Percentiles rank a stretch among this genome's conserved stretches.
These are phyloP conservation scores for Paratilapia polleni DNA, from an alignment of 2,113 vertebrate species.

Conservation along the genomic window DNA sequence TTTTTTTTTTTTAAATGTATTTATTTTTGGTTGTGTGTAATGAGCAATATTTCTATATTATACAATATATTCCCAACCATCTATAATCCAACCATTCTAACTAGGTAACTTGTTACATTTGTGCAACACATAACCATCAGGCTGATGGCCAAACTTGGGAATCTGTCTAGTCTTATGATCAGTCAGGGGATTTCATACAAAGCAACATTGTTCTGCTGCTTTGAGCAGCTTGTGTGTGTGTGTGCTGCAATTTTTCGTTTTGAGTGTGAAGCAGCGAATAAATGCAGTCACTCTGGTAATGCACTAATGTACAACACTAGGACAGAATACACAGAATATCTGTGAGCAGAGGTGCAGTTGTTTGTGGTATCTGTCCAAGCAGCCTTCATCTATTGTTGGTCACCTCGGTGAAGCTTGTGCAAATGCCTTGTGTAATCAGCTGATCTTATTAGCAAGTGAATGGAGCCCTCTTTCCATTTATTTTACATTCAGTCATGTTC, in stretches of 20 bases:
- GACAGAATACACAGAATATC: background rate
- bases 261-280: background rate
- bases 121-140: background rate
- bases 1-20: no score
- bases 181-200: constrained; percentile 25
- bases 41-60: no score
- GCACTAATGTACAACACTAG: background rate
- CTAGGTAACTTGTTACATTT: background rate
- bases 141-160: background rate
- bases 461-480: constrained; percentile 41
- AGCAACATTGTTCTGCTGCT: constrained; percentile 14
- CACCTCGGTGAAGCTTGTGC: constrained; percentile 70
- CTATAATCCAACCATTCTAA: background rate
- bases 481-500: constrained; percentile 60
- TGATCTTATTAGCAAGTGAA: constrained; percentile 79
- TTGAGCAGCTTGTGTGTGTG: background rate
- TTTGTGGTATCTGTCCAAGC: constrained; percentile 17
- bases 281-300: background rate
- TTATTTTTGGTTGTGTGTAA: no score
- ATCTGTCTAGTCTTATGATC: constrained; percentile 46
- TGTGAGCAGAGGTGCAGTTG: background rate
- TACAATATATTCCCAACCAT: no score
- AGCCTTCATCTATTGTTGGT: constrained; percentile 59
- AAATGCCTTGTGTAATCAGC: constrained; percentile 51
- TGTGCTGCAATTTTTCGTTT: background rate